Evolutionary conservation across 1,140 invertebrate species (phyloP).

Genomic region (Drosophila paulistorum): DNA sequence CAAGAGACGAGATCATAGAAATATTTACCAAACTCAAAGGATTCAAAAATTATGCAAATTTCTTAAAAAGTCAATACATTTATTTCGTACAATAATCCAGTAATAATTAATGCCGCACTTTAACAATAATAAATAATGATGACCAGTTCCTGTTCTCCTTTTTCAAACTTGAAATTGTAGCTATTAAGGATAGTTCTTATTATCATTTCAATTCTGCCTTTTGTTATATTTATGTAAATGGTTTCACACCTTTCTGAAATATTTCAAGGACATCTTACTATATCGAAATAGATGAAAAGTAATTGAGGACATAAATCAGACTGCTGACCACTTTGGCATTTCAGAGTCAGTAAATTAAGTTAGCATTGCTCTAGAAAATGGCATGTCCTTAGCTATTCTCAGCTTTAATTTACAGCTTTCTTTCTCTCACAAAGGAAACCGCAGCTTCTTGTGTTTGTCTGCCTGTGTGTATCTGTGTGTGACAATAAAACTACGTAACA

Average conservation of each 20-base stretch:
- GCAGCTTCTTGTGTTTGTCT: constrained; percentile 16
- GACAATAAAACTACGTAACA: constrained; percentile 55
- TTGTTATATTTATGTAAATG: not conserved
- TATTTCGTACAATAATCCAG: too few species aligned
- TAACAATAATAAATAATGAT: too few species aligned
- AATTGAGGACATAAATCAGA: constrained; percentile 57
- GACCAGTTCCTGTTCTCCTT: too few species aligned
- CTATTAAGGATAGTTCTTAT: too few species aligned
- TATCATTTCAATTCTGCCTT: not conserved
- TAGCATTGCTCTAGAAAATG: constrained; percentile 49
- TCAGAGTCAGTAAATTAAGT: constrained; percentile 65
- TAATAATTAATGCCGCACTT: too few species aligned
- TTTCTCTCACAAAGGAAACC: constrained; percentile 5
- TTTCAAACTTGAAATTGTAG: too few species aligned
- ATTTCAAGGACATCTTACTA: not conserved
- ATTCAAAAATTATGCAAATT: too few species aligned
- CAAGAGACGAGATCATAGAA: too few species aligned
- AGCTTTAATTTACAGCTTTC: constrained; percentile 55
- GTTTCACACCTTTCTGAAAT: not conserved
- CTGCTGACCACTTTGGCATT: constrained; percentile 47
- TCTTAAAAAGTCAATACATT: too few species aligned
- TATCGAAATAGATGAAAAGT: constrained; percentile 34
- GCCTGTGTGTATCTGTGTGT: constrained; percentile 7
- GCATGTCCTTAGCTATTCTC: constrained; percentile 41
- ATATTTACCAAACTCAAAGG: too few species aligned